phyloP scores from a whole-genome alignment of 2,888 invertebrate species.

The Micoletzkya japonica region DNA sequence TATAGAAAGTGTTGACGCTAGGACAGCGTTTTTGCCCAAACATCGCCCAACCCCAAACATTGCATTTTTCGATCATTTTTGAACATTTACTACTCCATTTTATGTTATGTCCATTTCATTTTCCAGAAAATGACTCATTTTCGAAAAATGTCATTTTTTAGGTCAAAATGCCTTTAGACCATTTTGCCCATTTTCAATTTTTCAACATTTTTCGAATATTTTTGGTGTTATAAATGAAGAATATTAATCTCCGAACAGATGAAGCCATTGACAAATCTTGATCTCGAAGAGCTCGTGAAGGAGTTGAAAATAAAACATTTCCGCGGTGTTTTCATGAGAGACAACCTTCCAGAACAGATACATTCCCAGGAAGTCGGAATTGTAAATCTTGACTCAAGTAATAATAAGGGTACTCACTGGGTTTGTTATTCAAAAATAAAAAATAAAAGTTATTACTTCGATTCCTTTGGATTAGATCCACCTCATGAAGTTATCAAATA shows the following conservation, averaged over 20 bases:
- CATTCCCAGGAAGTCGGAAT: constrained; percentile 30
- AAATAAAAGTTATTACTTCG: constrained; percentile 31
- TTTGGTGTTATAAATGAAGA: constrained; percentile 29
- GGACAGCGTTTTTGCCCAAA: too few species aligned
- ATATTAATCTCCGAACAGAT: constrained; percentile 22
- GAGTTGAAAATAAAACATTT: constrained; percentile 30
- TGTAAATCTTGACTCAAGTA: constrained; percentile 28
- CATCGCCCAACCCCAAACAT: too few species aligned
- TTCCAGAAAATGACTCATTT: too few species aligned
- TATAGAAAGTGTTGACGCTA: too few species aligned
- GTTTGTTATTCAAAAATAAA: constrained; percentile 16
- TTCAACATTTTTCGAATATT: too few species aligned
- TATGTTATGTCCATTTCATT: too few species aligned
- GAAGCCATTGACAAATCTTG: constrained; percentile 28
- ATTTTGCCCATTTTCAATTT: too few species aligned
- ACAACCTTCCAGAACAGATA: constrained; percentile 26
- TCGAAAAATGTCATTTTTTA: too few species aligned
- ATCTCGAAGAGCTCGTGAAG: constrained; percentile 29
- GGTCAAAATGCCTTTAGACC: too few species aligned
- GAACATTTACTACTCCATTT: too few species aligned
- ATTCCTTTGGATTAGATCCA: constrained; percentile 27
- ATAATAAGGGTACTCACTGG: constrained; percentile 12
- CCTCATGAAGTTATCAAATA: constrained; percentile 21
- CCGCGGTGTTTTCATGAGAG: constrained; percentile 31
- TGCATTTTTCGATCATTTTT: too few species aligned